These are phyloP conservation scores for Caenorhabditis virilis DNA, from an alignment of 2,888 invertebrate genomes.

Conservation along the genomic window DNA sequence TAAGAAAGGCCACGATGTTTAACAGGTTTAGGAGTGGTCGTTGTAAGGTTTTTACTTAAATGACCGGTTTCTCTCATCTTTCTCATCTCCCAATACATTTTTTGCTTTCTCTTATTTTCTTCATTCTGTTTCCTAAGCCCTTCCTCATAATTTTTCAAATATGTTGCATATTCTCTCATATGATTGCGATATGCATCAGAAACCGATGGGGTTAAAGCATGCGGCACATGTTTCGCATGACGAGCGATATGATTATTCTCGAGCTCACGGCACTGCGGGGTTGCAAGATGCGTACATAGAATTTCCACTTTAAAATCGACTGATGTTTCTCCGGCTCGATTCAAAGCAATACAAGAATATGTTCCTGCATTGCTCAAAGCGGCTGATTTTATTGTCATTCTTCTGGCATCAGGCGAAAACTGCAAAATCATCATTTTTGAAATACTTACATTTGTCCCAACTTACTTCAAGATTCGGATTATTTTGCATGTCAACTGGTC, in stretches of 20 bases:
- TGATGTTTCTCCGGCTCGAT: slow-evolving; percentile 76
- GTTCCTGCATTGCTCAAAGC: slow-evolving; percentile 70
- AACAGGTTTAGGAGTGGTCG: slow-evolving; percentile 10
- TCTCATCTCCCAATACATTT: slow-evolving; percentile 24
- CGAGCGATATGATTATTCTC: slow-evolving; percentile 43
- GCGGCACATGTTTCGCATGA: slow-evolving; percentile 20
- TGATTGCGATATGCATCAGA: slow-evolving; percentile 22
- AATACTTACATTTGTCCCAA: background rate
- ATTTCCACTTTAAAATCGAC: slow-evolving; percentile 74
- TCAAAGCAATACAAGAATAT: slow-evolving; percentile 76
- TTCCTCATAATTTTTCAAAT: slow-evolving; percentile 32
- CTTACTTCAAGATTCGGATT: too few species aligned
- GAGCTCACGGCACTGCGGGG: slow-evolving; percentile 49
- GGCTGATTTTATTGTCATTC: slow-evolving; percentile 41
- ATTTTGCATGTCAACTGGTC: slow-evolving; percentile 70
- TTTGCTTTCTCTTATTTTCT: slow-evolving; percentile 21
- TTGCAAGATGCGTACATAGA: slow-evolving; percentile 66
- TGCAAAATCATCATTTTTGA: slow-evolving; percentile 19
- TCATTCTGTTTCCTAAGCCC: slow-evolving; percentile 19
- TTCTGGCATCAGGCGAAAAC: slow-evolving; percentile 58
- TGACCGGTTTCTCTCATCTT: slow-evolving; percentile 8
- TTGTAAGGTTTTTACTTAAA: background rate
- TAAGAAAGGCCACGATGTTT: background rate
- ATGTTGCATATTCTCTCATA: slow-evolving; percentile 28
- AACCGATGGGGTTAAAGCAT: slow-evolving; percentile 12